Evolutionary conservation across 2,888 invertebrate species (phyloP).

Genomic region (Metellina segmentata): DNA sequence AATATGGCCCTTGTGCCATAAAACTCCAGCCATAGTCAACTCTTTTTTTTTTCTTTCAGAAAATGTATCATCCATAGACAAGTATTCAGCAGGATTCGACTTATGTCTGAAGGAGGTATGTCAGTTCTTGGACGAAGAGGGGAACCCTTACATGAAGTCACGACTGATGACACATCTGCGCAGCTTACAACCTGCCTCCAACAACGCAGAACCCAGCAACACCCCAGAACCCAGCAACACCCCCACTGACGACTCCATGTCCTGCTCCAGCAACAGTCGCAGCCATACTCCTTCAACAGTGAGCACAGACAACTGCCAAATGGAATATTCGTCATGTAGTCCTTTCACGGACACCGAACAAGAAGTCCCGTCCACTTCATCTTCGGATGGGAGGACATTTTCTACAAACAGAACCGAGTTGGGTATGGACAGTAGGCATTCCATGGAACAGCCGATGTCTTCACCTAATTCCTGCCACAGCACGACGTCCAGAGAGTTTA

Average conservation of each 20-base stretch:
- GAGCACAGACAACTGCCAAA: background rate
- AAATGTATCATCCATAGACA: background rate
- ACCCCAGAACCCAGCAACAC: background rate
- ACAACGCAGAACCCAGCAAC: background rate
- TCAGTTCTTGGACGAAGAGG: slow-evolving; percentile 41
- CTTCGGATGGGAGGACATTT: background rate
- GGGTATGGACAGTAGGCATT: background rate
- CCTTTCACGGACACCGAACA: slow-evolving; percentile 28
- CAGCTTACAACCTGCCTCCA: background rate
- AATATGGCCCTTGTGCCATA: no score
- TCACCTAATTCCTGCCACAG: no score
- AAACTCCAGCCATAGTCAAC: no score
- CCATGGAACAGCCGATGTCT: background rate
- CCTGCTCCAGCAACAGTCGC: slow-evolving; percentile 53
- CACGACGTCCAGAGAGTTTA: no score
- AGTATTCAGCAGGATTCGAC: slow-evolving; percentile 24
- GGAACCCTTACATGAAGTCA: background rate
- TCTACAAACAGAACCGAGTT: background rate
- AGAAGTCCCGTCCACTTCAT: slow-evolving; percentile 11
- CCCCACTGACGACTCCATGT: slow-evolving; percentile 52
- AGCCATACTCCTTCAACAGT: slow-evolving; percentile 49
- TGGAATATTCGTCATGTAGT: slow-evolving; percentile 37
- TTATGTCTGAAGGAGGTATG: slow-evolving; percentile 39
- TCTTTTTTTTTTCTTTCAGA: slow-evolving; percentile 7
- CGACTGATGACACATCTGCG: slow-evolving; percentile 25